These are phyloP conservation scores for Thalassophryne amazonica DNA, from an alignment of 2,797 vertebrate genomes.

Conservation along the genomic window DNA sequence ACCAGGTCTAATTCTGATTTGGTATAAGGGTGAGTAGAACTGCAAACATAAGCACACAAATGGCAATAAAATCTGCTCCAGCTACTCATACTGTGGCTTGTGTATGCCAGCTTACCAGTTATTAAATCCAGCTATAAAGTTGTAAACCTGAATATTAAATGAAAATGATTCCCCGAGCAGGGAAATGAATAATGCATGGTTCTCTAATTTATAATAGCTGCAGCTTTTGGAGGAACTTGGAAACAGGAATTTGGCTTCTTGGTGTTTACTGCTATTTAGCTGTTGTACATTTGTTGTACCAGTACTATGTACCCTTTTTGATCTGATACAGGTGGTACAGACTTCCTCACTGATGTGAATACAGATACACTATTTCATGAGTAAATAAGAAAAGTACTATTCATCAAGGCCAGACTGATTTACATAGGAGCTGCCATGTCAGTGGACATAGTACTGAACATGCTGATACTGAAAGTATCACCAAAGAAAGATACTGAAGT, in stretches of 20 bases:
- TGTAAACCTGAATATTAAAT: background rate
- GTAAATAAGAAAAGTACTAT: too few relatives aligned
- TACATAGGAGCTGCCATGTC: too few relatives aligned
- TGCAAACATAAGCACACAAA: background rate
- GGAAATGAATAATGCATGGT: constrained; percentile 18
- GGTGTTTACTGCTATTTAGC: background rate
- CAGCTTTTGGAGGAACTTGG: background rate
- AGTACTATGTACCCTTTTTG: too few relatives aligned
- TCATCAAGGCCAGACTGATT: too few relatives aligned
- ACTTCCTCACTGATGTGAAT: too few relatives aligned
- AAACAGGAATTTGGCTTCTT: background rate
- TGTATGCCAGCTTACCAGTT: background rate
- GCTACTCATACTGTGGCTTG: background rate
- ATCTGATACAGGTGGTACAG: too few relatives aligned
- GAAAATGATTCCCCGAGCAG: background rate
- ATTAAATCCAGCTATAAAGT: background rate
- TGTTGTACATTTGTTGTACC: constrained; percentile 5
- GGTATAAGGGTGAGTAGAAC: background rate
- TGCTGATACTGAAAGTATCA: too few relatives aligned
- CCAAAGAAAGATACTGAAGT: too few relatives aligned
- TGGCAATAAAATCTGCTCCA: background rate
- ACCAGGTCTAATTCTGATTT: constrained; percentile 6
- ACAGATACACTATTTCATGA: too few relatives aligned
- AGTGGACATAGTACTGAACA: too few relatives aligned
- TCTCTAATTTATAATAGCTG: constrained; percentile 7